phyloP scores from a whole-genome alignment of 2,113 vertebrate genomes.

The Sisor rabdophorus region DNA sequence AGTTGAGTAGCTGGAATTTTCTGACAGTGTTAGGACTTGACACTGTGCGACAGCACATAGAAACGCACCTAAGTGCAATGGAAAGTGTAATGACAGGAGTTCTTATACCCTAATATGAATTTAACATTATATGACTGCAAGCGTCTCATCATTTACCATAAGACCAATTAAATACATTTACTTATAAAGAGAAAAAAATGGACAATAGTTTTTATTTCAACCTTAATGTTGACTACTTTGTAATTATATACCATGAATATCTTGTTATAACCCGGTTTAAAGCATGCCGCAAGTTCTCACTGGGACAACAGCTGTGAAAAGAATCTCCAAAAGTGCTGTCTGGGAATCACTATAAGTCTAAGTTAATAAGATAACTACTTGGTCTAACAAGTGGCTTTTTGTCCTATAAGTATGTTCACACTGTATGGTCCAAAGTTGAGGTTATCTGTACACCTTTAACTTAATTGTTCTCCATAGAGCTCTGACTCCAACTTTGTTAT shows the following conservation, averaged over 20 bases:
- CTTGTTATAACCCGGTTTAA: background rate
- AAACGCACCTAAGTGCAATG: background rate
- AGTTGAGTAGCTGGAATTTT: background rate
- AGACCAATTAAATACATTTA: too few relatives aligned
- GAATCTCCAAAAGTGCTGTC: background rate
- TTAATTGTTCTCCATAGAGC: too few relatives aligned
- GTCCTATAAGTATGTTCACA: too few relatives aligned
- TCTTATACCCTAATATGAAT: too few relatives aligned
- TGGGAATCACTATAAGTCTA: background rate
- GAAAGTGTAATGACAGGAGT: background rate
- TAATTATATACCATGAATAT: background rate
- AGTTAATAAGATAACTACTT: background rate
- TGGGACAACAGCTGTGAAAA: background rate
- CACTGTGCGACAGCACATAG: background rate
- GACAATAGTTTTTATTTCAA: background rate
- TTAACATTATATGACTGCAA: too few relatives aligned
- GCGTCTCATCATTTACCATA: too few relatives aligned
- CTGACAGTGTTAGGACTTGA: slow-evolving; percentile 5
- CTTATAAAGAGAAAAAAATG: too few relatives aligned
- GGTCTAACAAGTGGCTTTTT: background rate
- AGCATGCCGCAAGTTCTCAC: background rate
- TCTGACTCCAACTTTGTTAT: too few relatives aligned
- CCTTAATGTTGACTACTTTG: background rate
- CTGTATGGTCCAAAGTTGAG: too few relatives aligned
- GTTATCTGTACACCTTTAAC: too few relatives aligned